A percentile compares a stretch with the other conserved stretches of the same genome.
Evolutionary conservation across 1,140 invertebrate genomes (phyloP).

Genomic region (Drosophila ercepeae): DNA sequence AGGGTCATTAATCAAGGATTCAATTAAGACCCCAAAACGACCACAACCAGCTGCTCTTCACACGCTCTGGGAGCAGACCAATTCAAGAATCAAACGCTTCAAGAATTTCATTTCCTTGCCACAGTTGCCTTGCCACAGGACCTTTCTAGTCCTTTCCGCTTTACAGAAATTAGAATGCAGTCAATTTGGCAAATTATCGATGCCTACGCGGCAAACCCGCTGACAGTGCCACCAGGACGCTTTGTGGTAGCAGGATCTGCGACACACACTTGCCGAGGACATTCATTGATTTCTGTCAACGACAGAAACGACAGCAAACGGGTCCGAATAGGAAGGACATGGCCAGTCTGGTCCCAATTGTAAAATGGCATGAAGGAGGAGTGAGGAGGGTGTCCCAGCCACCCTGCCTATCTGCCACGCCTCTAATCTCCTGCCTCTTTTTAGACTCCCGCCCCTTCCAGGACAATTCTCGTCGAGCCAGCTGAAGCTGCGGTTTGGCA

Average conservation of each 20-base stretch:
- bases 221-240: background rate
- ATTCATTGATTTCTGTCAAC: conserved; percentile 40
- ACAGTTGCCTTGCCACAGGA: background rate
- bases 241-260: background rate
- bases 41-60: conserved; percentile 13
- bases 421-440: background rate
- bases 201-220: background rate
- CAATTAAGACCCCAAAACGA: background rate
- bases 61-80: background rate
- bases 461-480: background rate
- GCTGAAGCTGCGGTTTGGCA: conserved; percentile 13
- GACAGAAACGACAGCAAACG: background rate
- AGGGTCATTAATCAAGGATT: conserved; percentile 16
- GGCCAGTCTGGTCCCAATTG: background rate
- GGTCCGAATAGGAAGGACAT: background rate
- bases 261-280: background rate
- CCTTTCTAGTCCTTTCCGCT: background rate
- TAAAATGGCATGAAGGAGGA: conserved; percentile 1
- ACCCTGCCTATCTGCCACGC: background rate
- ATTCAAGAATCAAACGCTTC: background rate
- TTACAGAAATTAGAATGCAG: conserved; percentile 31
- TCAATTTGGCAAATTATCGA: conserved; percentile 32
- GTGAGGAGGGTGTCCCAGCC: background rate
- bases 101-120: conserved; percentile 2
- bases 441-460: background rate